These are phyloP conservation scores for Hemitrygon akajei DNA, from an alignment of 2,797 vertebrate species.

Conservation along the genomic window DNA sequence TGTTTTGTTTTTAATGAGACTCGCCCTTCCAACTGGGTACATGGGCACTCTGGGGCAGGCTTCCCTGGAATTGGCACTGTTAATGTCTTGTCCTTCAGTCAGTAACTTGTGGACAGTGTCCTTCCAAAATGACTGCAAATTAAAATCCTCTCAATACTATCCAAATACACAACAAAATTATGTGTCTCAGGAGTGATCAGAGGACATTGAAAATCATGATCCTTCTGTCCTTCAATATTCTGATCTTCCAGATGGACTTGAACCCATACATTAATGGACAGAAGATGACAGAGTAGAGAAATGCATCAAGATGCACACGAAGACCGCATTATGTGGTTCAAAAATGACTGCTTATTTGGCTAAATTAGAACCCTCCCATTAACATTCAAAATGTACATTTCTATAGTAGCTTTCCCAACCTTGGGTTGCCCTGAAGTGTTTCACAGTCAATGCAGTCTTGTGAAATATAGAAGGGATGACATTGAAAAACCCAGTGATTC, in stretches of 20 bases:
- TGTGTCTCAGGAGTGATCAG: too few relatives aligned
- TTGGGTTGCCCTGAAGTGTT: neutral
- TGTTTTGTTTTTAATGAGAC: neutral
- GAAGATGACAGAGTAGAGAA: too few relatives aligned
- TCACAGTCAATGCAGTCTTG: neutral
- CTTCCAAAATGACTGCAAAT: too few relatives aligned
- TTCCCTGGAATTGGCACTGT: neutral
- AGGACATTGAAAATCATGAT: too few relatives aligned
- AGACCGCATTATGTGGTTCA: neutral
- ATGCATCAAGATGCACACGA: too few relatives aligned
- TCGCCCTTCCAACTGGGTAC: neutral
- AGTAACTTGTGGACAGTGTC: too few relatives aligned
- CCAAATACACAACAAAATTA: too few relatives aligned
- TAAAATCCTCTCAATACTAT: too few relatives aligned
- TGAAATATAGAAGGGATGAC: neutral
- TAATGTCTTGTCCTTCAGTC: neutral
- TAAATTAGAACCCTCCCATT: neutral
- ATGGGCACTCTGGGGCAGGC: neutral
- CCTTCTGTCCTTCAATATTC: too few relatives aligned
- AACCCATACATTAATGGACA: too few relatives aligned
- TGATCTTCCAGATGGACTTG: too few relatives aligned
- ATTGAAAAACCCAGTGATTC: neutral
- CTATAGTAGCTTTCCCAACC: neutral
- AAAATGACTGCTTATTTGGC: neutral
- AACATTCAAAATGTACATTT: neutral